Percentiles rank a stretch among this genome's conserved stretches.
Evolutionary conservation across 1,140 invertebrate species (phyloP).

Genomic region (Wiebesia pumilae): DNA sequence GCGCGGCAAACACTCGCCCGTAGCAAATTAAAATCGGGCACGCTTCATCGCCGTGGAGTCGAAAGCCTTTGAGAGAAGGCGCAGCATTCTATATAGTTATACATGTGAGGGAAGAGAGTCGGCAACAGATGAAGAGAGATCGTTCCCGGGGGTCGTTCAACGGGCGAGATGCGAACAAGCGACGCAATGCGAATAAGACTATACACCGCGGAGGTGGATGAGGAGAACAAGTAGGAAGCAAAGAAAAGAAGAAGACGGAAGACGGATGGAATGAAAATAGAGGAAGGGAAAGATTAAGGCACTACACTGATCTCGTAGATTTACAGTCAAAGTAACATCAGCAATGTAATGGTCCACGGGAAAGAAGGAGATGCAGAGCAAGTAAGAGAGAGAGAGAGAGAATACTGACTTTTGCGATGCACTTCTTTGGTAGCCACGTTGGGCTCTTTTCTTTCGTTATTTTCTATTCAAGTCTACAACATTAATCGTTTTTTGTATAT

Average conservation of each 20-base stretch:
- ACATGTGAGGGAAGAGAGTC: not conserved
- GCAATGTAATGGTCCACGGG: not conserved
- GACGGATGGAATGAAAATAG: not conserved
- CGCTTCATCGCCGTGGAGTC: constrained; percentile 45
- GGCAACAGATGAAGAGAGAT: constrained; percentile 13
- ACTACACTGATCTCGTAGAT: not conserved
- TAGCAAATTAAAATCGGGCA: constrained; percentile 53
- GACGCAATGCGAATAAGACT: not conserved
- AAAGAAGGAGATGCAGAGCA: not conserved
- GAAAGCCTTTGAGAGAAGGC: constrained; percentile 43
- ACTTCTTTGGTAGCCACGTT: not conserved
- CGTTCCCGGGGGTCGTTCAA: constrained; percentile 33
- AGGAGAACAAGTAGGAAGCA: not conserved
- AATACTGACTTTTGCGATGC: not conserved
- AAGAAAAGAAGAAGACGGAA: not conserved
- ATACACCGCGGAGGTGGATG: not conserved
- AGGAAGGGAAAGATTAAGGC: not conserved
- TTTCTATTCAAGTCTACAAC: not conserved
- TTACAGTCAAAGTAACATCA: not conserved
- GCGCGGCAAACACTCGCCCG: constrained; percentile 52
- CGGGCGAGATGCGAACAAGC: not conserved
- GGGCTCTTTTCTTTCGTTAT: not conserved
- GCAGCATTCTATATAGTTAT: not conserved
- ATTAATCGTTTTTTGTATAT: not conserved
- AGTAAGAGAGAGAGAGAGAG: not conserved